Evolutionary conservation across 2,797 vertebrate genomes (phyloP).

Genomic region (Anguilla megastoma): DNA sequence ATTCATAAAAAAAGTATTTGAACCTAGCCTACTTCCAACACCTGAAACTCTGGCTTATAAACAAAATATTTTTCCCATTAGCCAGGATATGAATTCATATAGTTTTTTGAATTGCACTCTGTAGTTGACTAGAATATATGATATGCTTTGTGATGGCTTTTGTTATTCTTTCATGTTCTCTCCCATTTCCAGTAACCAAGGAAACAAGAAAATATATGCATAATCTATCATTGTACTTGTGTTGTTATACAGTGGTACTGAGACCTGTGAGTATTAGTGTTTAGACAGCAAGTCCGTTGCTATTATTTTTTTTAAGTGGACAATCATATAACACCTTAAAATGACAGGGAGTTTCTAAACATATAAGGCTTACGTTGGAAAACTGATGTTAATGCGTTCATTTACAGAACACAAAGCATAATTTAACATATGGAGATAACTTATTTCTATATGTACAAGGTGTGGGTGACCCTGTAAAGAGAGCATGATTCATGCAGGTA

Average conservation of each 20-base stretch:
- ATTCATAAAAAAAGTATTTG: background rate
- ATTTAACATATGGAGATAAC: background rate
- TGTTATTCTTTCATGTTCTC: background rate
- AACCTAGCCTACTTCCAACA: background rate
- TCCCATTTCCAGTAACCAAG: constrained; percentile 14
- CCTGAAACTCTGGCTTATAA: background rate
- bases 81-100: background rate
- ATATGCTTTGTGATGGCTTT: background rate
- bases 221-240: constrained; percentile 1
- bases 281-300: background rate
- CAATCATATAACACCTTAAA: background rate
- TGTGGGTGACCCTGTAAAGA: background rate
- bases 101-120: background rate
- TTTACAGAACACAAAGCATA: background rate
- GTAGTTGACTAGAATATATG: background rate
- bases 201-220: constrained; percentile 19
- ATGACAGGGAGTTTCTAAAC: background rate
- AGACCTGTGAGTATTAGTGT: background rate
- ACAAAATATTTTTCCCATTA: background rate
- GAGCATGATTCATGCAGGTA: background rate
- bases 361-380: background rate
- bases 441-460: background rate
- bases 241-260: background rate
- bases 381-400: background rate
- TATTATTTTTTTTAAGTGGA: background rate